These are phyloP conservation scores for Pelecanus crispus DNA, from an alignment of 2,113 vertebrate genomes.

Conservation along the genomic window DNA sequence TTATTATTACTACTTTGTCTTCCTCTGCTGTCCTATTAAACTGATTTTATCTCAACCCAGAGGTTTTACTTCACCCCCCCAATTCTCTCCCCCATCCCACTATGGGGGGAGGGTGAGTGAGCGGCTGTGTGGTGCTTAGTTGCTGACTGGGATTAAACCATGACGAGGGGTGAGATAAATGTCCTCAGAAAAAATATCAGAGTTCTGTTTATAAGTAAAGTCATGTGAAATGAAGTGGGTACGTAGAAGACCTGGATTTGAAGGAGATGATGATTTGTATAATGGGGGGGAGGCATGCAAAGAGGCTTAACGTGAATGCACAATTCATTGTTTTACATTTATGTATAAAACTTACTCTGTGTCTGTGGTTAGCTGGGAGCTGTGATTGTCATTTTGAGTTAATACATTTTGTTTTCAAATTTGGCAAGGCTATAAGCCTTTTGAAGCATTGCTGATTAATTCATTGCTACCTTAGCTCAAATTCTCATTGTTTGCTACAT, in stretches of 20 bases:
- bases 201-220: neutral
- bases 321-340: neutral
- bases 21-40: no score
- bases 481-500: accelerated
- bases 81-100: no score
- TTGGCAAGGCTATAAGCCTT: neutral
- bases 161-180: neutral
- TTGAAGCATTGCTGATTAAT: neutral
- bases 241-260: neutral
- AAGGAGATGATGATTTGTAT: neutral
- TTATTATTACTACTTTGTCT: no score
- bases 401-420: neutral
- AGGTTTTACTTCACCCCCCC: no score
- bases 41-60: no score
- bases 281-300: neutral
- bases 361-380: neutral
- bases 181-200: neutral
- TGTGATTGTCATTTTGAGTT: neutral
- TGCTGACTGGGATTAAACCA: no score
- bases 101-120: no score
- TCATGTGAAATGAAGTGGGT: neutral
- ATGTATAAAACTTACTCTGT: neutral
- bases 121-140: no score
- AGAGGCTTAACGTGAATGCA: neutral
- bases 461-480: neutral